These are phyloP conservation scores for Prionchulus punctatus DNA, from an alignment of 2,888 invertebrate genomes.

Conservation along the genomic window DNA sequence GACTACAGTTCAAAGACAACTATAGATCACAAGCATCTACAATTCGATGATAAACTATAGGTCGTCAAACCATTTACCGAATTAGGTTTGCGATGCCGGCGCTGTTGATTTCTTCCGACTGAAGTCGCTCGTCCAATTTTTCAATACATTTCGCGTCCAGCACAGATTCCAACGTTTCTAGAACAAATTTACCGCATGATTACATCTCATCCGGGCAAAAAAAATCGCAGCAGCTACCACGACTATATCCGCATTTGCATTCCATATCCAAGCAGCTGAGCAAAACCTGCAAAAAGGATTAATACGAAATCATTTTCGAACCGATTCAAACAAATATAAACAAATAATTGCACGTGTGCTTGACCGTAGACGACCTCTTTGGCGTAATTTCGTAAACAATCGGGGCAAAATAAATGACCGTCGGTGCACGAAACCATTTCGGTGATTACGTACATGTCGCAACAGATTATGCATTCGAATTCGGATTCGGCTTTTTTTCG, in stretches of 20 bases:
- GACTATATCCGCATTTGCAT: too few relatives aligned
- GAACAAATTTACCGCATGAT: too few relatives aligned
- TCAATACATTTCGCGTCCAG: not conserved
- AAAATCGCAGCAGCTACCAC: too few relatives aligned
- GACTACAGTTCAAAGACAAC: too few relatives aligned
- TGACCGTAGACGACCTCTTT: slow-evolving; percentile 36
- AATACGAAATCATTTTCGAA: too few relatives aligned
- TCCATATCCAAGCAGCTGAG: too few relatives aligned
- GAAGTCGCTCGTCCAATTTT: slow-evolving; percentile 1
- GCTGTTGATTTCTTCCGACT: slow-evolving; percentile 20
- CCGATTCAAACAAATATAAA: too few relatives aligned
- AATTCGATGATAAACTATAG: slow-evolving; percentile 32
- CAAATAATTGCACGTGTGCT: not conserved
- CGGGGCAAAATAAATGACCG: slow-evolving; percentile 40
- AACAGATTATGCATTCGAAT: slow-evolving; percentile 43
- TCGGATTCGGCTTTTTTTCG: slow-evolving; percentile 34
- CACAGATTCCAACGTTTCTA: not conserved
- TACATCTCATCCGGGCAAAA: too few relatives aligned
- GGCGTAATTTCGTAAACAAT: slow-evolving; percentile 37
- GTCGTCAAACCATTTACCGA: too few relatives aligned
- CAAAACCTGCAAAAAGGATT: too few relatives aligned
- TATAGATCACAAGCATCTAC: not conserved
- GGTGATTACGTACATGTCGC: slow-evolving; percentile 40
- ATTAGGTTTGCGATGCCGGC: slow-evolving; percentile 44
- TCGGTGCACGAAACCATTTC: slow-evolving; percentile 35